Conservation (phyloP, 2,797 vertebrate genomes). For the Aldrovandia affinis region DNA sequence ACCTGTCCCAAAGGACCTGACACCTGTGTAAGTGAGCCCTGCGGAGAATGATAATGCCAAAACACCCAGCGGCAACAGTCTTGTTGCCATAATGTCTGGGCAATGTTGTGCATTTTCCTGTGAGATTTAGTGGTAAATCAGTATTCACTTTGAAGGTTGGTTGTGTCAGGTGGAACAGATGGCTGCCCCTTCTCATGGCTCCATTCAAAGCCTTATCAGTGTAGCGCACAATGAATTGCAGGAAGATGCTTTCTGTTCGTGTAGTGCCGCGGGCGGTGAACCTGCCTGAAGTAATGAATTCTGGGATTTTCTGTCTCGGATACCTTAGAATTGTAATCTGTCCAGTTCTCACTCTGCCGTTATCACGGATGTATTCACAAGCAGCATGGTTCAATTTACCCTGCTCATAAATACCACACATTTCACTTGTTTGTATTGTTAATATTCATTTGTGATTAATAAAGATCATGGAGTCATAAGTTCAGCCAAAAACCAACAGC, state of each 20-base stretch:
- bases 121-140: not conserved
- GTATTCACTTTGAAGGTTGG: not conserved
- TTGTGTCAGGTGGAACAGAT: constrained; percentile 9
- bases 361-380: not conserved
- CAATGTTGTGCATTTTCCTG: not conserved
- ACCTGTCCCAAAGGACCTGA: not conserved
- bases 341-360: not conserved
- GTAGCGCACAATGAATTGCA: not conserved
- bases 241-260: not conserved
- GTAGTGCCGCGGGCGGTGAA: not conserved
- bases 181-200: not conserved
- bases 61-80: not conserved
- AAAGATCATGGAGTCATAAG: not conserved
- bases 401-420: not conserved
- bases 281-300: not conserved
- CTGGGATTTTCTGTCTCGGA: not conserved
- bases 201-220: not conserved
- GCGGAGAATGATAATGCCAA: not conserved
- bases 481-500: not conserved
- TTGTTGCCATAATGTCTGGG: not conserved
- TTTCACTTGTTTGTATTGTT: not conserved
- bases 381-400: not conserved
- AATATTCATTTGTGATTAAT: not conserved
- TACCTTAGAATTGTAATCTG: not conserved
- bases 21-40: not conserved